Conservation (phyloP, 2,113 vertebrate species). For the Tauraco erythrolophus region DNA sequence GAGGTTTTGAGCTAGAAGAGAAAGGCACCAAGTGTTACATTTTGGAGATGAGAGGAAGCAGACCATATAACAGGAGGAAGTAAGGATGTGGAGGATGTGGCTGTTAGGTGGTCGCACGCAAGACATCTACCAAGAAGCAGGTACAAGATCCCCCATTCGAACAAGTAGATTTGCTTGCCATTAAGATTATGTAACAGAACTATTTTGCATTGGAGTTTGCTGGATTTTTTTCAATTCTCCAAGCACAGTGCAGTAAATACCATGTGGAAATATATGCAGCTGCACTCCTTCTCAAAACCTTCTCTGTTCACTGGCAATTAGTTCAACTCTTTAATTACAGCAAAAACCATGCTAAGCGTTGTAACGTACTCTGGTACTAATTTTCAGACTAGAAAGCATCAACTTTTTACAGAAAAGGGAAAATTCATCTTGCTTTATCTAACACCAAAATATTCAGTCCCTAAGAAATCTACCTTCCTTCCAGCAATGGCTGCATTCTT, state of each 20-base stretch:
- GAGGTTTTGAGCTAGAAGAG: neutral
- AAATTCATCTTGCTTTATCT: neutral
- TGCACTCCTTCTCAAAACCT: neutral
- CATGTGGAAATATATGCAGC: neutral
- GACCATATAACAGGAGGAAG: neutral
- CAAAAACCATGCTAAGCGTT: neutral
- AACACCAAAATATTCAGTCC: neutral
- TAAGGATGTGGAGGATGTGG: neutral
- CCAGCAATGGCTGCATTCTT: neutral
- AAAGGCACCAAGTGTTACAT: neutral
- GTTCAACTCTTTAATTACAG: neutral
- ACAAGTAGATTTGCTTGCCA: neutral
- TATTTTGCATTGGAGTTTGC: neutral
- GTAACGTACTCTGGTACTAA: neutral
- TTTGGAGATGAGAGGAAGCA: neutral
- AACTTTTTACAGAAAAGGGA: neutral
- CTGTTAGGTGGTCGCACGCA: rapidly evolving
- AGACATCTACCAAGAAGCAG: neutral
- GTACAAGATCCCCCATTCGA: neutral
- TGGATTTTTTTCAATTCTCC: neutral
- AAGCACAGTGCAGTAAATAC: neutral
- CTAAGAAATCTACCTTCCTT: neutral
- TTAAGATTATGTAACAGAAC: neutral
- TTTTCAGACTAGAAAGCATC: neutral
- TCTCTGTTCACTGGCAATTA: neutral